Evolutionary conservation across 2,113 vertebrate genomes (phyloP).

Genomic region (Salvator merianae): DNA sequence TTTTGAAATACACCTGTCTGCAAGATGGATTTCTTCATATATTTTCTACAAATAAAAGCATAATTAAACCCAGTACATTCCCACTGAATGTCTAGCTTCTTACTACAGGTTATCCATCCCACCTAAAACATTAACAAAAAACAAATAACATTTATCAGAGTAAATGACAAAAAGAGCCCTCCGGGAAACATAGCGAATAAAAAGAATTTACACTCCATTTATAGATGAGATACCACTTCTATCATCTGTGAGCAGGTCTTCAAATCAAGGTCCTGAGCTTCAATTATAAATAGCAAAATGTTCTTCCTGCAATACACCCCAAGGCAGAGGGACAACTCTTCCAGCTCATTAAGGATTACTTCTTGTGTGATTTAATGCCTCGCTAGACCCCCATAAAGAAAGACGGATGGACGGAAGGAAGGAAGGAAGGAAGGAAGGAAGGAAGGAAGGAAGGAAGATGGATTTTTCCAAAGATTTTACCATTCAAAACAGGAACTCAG

Average conservation of each 20-base stretch:
- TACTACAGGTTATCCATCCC: background rate
- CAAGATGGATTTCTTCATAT: background rate
- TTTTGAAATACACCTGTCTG: background rate
- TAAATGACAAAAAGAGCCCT: slow-evolving; percentile 24
- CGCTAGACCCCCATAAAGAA: slow-evolving; percentile 44
- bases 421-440: background rate
- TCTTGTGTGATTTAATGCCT: slow-evolving; percentile 66
- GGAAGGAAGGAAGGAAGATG: background rate
- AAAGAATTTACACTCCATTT: slow-evolving; percentile 1
- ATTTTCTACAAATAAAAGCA: background rate
- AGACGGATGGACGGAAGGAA: background rate
- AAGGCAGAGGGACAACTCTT: slow-evolving; percentile 64
- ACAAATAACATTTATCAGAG: slow-evolving; percentile 4
- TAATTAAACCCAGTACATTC: background rate
- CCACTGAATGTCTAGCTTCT: background rate
- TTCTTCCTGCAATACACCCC: slow-evolving; percentile 7
- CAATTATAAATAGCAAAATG: slow-evolving; percentile 30
- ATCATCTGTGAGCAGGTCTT: background rate
- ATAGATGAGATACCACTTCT: background rate
- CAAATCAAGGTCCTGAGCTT: background rate
- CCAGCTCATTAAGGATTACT: slow-evolving; percentile 70
- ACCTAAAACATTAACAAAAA: background rate
- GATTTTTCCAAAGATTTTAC: slow-evolving; percentile 13
- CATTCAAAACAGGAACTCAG: background rate
- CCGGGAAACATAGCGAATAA: background rate